Conservation (phyloP, 2,797 vertebrate species). For the Pogoniulus pusillus region DNA sequence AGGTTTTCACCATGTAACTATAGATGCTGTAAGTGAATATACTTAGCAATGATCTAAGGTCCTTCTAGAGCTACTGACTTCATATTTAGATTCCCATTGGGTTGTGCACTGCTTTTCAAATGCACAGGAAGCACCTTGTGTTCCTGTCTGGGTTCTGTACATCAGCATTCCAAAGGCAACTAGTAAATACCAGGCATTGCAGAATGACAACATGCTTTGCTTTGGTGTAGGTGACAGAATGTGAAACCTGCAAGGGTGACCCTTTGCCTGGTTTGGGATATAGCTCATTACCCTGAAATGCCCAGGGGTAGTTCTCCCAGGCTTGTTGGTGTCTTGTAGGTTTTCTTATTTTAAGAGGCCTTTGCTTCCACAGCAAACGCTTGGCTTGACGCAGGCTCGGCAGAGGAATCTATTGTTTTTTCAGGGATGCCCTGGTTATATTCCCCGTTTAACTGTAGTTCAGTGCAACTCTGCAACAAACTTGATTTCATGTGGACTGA, state of each 20-base stretch:
- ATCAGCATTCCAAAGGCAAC: conserved; percentile 19
- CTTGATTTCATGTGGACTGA: neutral
- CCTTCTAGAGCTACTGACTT: conserved; percentile 29
- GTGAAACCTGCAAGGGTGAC: neutral
- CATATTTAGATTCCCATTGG: conserved; percentile 18
- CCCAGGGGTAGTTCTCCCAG: neutral
- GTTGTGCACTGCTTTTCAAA: neutral
- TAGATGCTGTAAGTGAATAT: conserved; percentile 22
- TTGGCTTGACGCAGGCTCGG: accelerated
- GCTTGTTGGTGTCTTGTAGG: neutral
- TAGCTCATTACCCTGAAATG: neutral
- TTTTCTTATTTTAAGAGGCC: neutral
- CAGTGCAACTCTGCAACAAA: neutral
- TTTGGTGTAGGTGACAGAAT: neutral
- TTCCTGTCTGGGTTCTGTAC: conserved; percentile 11
- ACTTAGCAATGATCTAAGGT: conserved; percentile 70
- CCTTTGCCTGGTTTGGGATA: neutral
- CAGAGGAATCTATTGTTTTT: neutral
- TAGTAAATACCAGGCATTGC: conserved; percentile 2
- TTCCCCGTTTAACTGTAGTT: neutral
- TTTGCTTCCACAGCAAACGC: neutral
- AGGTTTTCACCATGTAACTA: conserved; percentile 12
- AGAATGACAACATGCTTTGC: neutral
- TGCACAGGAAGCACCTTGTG: conserved; percentile 50
- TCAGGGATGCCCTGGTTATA: neutral